phyloP scores from a whole-genome alignment of 1,140 invertebrate species.

The Antheraea mylitta region DNA sequence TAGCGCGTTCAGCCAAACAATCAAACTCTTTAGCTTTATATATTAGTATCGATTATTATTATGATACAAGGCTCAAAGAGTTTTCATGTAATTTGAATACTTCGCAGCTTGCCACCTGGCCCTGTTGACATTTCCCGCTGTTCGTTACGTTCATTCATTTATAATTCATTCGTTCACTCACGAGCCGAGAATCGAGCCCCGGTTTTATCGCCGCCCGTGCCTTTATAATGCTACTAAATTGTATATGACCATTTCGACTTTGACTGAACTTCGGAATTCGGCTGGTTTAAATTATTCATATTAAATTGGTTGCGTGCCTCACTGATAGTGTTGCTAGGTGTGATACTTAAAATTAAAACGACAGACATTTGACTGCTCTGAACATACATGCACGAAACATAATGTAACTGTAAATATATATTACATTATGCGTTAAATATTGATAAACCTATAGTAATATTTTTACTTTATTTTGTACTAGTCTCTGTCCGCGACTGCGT shows the following conservation, averaged over 20 bases:
- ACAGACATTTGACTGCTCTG: background rate
- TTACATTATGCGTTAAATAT: too few species aligned
- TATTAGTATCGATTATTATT: too few species aligned
- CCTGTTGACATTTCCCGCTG: conserved; percentile 12
- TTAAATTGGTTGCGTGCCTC: conserved; percentile 54
- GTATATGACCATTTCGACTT: conserved; percentile 62
- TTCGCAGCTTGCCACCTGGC: conserved; percentile 14
- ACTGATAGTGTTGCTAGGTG: background rate
- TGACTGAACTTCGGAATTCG: conserved; percentile 61
- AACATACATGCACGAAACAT: too few species aligned
- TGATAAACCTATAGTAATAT: too few species aligned
- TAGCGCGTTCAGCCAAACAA: too few species aligned
- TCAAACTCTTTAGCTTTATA: too few species aligned
- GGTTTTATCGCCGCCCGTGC: conserved; percentile 46
- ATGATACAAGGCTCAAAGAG: background rate
- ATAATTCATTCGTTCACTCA: conserved; percentile 55
- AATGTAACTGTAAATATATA: too few species aligned
- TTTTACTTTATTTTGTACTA: too few species aligned
- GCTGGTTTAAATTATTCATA: conserved; percentile 57
- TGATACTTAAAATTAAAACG: background rate
- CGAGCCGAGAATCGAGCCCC: conserved; percentile 22
- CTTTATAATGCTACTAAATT: conserved; percentile 68
- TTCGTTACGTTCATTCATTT: conserved; percentile 39
- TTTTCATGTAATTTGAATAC: background rate
- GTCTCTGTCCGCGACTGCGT: too few species aligned